These are phyloP conservation scores for Drosophila affinis DNA, from an alignment of 2,888 invertebrate species.

Conservation along the genomic window DNA sequence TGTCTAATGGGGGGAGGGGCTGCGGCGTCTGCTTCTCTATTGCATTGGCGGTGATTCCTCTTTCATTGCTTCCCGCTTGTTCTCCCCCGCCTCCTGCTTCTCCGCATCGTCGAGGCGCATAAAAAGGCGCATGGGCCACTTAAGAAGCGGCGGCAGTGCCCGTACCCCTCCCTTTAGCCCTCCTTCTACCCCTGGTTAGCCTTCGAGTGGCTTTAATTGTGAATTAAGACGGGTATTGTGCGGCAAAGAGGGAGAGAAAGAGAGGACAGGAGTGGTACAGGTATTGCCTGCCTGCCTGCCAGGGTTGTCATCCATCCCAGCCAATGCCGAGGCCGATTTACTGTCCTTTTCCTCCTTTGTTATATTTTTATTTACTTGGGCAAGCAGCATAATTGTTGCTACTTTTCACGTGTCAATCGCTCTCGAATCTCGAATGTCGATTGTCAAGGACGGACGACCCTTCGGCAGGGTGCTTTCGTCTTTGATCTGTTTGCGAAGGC, in stretches of 20 bases:
- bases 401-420: slow-evolving; percentile 61
- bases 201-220: slow-evolving; percentile 82
- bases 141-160: slow-evolving; percentile 43
- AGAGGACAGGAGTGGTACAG: slow-evolving; percentile 9
- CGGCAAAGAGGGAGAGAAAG: slow-evolving; percentile 16
- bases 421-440: slow-evolving; percentile 56
- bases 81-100: slow-evolving; percentile 40
- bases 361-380: slow-evolving; percentile 66
- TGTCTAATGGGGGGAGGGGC: slow-evolving; percentile 55
- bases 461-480: slow-evolving; percentile 51
- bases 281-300: slow-evolving; percentile 18
- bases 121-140: slow-evolving; percentile 73
- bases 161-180: slow-evolving; percentile 1
- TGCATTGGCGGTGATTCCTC: slow-evolving; percentile 39
- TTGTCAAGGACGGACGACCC: neutral
- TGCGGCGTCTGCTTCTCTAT: slow-evolving; percentile 8
- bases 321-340: slow-evolving; percentile 65
- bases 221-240: slow-evolving; percentile 83
- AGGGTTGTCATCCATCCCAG: slow-evolving; percentile 39
- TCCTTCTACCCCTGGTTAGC: slow-evolving; percentile 15
- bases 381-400: slow-evolving; percentile 75
- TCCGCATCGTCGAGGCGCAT: slow-evolving; percentile 30
- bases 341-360: neutral
- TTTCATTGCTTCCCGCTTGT: slow-evolving; percentile 26
- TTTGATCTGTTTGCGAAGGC: slow-evolving; percentile 60